A percentile compares a stretch with the other conserved stretches of the same genome.
Conservation (phyloP, 2,797 vertebrate genomes). For the Helicolenus hilgendorfi region DNA sequence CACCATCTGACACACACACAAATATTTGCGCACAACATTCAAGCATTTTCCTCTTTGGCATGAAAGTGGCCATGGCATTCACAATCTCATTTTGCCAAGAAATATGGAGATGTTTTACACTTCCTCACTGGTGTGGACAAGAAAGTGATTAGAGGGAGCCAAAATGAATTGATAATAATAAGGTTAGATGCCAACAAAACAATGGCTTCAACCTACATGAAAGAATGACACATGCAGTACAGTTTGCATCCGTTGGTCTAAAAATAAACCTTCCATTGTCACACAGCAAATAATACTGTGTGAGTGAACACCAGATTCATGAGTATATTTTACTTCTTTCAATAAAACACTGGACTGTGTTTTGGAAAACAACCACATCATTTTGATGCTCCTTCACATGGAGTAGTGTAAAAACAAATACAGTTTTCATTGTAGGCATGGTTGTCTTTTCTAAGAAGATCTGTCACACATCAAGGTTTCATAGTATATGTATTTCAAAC, state of each 20-base stretch:
- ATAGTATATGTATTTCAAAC: slow-evolving; percentile 21
- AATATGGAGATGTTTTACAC: neutral
- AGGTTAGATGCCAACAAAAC: neutral
- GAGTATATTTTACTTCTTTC: neutral
- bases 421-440: slow-evolving; percentile 9
- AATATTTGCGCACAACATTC: neutral
- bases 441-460: slow-evolving; percentile 11
- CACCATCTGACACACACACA: neutral
- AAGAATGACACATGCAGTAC: neutral
- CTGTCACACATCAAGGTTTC: neutral
- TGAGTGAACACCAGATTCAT: slow-evolving; percentile 14
- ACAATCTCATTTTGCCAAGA: slow-evolving; percentile 3
- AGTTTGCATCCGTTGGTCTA: neutral
- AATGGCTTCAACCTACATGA: neutral
- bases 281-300: neutral
- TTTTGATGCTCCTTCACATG: slow-evolving; percentile 26
- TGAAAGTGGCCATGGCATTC: neutral
- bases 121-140: neutral
- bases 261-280: neutral
- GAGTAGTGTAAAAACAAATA: slow-evolving; percentile 25
- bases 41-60: slow-evolving; percentile 12
- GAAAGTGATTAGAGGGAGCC: neutral
- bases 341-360: neutral
- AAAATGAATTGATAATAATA: neutral
- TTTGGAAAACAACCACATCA: neutral